Base-by-base conservation (phyloP, 2,797 vertebrate genomes). In the Coregonus ussuriensis region DNA sequence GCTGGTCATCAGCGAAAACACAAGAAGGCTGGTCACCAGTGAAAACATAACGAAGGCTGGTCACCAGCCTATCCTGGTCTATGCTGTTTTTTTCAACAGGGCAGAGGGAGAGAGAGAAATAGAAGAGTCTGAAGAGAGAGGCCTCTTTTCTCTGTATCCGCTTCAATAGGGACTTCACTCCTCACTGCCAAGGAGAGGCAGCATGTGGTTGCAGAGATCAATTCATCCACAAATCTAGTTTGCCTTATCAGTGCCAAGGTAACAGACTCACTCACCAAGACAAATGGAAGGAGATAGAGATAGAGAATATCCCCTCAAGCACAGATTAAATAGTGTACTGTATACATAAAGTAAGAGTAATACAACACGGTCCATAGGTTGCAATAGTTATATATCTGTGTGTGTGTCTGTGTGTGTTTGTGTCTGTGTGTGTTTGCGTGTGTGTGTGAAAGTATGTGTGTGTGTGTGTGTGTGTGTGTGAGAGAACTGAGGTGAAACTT, bases 161-260 rank as follows among this genome's bases (percentile, higher is more conserved):
- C 51, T 41, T 69, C 31, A 72, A 53, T 16, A 53, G 21, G 29
- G 70, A 72, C 47, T 53, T 53, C 71, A 15, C 71, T 14, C 21
- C 15, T 68, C 31, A 82, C 85, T 82, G 90, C 90, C 90, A 91
- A 92, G 89, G 85, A 90, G 84, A 90, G 82, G 74, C 79, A 77
- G 86, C 78, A 70, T 82, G 86, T 25, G 82, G n/a, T 86, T 88
- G 90, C 82, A 73, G 88, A 90, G 87, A 90, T 90, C 91, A 88
- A 92, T 90, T 88, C 77, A 1, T 81, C 87, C 85, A 83, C 84
- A 82, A 84, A 90, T 91, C 84, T 86, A 85, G 87, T 88, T 91
- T 89, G 87, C 84, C 88, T 91, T 87, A 88, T 91, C 87, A 88
- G 71, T 84, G 88, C 87, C 89, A 88, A 89, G 87, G 88, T 87